Conservation (phyloP, 2,797 vertebrate genomes). For the Poeciliopsis paucimaculata region DNA sequence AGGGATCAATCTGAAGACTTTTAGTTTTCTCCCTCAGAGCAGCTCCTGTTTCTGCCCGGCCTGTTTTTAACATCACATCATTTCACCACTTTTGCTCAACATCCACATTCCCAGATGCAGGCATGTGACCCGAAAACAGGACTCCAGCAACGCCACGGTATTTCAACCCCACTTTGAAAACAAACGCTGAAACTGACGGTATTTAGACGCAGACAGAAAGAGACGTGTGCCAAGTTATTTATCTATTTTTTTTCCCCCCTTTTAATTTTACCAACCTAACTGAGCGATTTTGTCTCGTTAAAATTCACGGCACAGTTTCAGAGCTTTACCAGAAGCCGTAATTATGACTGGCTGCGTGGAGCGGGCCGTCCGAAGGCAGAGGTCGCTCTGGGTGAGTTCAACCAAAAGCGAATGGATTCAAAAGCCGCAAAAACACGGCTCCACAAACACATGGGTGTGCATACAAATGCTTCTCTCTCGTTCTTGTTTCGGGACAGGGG, state of each 20-base stretch:
- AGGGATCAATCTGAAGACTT: background rate
- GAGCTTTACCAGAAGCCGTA: background rate
- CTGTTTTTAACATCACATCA: background rate
- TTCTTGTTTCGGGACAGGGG: slow-evolving; percentile 26
- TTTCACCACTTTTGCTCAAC: background rate
- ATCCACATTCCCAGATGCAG: background rate
- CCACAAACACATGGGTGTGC: slow-evolving; percentile 39
- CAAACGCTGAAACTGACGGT: background rate
- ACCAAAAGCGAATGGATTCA: slow-evolving; percentile 22
- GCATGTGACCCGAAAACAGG: background rate
- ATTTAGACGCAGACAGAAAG: background rate
- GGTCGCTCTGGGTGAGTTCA: slow-evolving; percentile 41
- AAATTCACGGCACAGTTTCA: background rate
- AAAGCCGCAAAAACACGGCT: slow-evolving; percentile 23
- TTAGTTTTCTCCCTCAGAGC: background rate
- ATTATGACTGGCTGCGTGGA: background rate
- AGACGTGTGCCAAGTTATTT: too few species aligned
- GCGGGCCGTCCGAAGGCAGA: slow-evolving; percentile 35
- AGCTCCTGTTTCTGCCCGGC: background rate
- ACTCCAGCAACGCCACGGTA: background rate
- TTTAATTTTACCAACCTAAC: background rate
- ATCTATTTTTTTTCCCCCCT: too few species aligned
- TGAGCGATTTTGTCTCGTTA: background rate
- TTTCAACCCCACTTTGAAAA: background rate
- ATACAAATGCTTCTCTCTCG: slow-evolving; percentile 53